Conservation (phyloP, 2,113 vertebrate species). For the Oncorhynchus tshawytscha region DNA sequence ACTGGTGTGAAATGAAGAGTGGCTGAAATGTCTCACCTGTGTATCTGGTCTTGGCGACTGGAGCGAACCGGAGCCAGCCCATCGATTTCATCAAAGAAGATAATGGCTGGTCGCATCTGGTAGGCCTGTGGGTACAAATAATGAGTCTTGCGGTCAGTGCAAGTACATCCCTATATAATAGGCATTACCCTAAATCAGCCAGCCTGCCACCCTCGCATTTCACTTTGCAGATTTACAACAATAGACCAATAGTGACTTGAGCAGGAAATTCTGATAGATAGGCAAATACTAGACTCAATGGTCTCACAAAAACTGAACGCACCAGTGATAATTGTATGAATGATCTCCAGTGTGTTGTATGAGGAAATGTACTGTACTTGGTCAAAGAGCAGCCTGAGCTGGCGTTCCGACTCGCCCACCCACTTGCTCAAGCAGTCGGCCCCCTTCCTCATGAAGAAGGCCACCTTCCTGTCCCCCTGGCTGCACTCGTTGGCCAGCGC, state of each 20-base stretch:
- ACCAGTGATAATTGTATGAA: no score
- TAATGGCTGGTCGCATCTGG: slow-evolving; percentile 92
- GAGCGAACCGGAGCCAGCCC: slow-evolving; percentile 92
- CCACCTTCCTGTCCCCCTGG: slow-evolving; percentile 82
- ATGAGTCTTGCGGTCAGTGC: background rate
- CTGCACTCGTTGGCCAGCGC: slow-evolving; percentile 94
- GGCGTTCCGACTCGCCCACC: slow-evolving; percentile 92
- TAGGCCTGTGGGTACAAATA: slow-evolving; percentile 77
- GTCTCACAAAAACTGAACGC: no score
- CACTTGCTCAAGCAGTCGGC: slow-evolving; percentile 94
- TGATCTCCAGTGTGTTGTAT: no score
- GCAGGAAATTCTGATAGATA: no score
- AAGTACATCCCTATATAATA: background rate
- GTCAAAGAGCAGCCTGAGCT: slow-evolving; percentile 90
- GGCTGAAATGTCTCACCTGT: slow-evolving; percentile 76
- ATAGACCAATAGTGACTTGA: no score
- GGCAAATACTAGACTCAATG: no score
- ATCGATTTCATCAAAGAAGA: slow-evolving; percentile 98
- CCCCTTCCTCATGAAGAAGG: slow-evolving; percentile 97
- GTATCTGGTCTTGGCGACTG: slow-evolving; percentile 93
- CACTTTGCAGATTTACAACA: no score
- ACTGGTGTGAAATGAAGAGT: no score
- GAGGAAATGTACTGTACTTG: slow-evolving; percentile 74
- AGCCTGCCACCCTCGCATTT: no score
- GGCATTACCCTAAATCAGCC: no score